Evolutionary conservation across 2,888 invertebrate species (phyloP).

Genomic region (Endotricha flammealis): DNA sequence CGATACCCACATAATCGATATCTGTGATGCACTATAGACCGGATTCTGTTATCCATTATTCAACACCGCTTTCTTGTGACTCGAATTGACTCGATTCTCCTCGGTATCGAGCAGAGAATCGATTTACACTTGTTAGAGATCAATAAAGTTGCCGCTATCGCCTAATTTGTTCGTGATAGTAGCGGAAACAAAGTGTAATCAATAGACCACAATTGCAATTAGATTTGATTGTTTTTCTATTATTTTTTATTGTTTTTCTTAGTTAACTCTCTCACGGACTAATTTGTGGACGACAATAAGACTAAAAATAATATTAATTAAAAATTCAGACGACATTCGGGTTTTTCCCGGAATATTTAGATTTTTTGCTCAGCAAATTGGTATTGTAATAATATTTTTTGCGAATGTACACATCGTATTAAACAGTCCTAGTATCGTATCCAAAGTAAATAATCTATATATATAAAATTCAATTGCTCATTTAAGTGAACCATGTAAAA

Average conservation of each 20-base stretch:
- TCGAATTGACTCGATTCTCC: constrained; percentile 26
- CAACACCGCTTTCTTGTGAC: constrained; percentile 17
- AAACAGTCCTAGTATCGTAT: too few relatives aligned
- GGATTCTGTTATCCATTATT: constrained; percentile 45
- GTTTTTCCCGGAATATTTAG: too few relatives aligned
- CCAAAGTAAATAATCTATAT: too few relatives aligned
- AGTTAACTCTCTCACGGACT: background rate
- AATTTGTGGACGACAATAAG: too few relatives aligned
- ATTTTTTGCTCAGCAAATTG: too few relatives aligned
- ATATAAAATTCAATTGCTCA: too few relatives aligned
- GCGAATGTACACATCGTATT: too few relatives aligned
- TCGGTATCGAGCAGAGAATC: constrained; percentile 45
- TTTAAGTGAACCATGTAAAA: too few relatives aligned
- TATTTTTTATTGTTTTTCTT: background rate
- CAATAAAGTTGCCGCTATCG: constrained; percentile 43
- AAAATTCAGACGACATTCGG: too few relatives aligned
- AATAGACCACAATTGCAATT: constrained; percentile 9
- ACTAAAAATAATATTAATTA: too few relatives aligned
- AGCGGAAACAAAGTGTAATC: constrained; percentile 30
- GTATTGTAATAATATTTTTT: too few relatives aligned
- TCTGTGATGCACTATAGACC: constrained; percentile 56
- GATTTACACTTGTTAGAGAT: constrained; percentile 50
- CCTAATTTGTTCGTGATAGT: constrained; percentile 46
- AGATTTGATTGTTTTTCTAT: background rate
- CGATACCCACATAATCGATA: background rate